Evolutionary conservation across 2,113 vertebrate genomes (phyloP).

Genomic region (Alces alces): DNA sequence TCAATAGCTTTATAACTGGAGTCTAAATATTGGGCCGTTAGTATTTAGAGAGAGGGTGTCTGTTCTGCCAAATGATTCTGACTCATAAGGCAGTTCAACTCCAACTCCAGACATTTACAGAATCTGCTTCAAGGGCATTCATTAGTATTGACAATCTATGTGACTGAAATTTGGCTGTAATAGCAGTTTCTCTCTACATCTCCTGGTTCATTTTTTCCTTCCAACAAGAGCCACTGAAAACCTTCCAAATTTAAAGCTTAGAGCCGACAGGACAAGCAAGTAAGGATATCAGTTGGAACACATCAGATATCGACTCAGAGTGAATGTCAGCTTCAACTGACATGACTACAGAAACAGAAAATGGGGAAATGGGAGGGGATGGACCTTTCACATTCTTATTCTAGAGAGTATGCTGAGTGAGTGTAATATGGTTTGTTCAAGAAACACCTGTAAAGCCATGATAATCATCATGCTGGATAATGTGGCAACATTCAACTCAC

Average conservation of each 20-base stretch:
- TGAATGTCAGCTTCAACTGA: slow-evolving; percentile 45
- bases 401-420: not conserved
- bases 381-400: slow-evolving; percentile 30
- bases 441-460: slow-evolving; percentile 68
- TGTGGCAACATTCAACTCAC: slow-evolving; percentile 35
- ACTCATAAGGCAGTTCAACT: slow-evolving; percentile 12
- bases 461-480: slow-evolving; percentile 67
- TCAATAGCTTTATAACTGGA: not conserved
- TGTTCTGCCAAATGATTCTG: not conserved
- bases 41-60: not conserved
- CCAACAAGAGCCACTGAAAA: slow-evolving; percentile 68
- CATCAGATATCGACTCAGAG: slow-evolving; percentile 56
- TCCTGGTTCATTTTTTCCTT: slow-evolving; percentile 59
- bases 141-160: slow-evolving; percentile 53
- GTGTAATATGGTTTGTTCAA: slow-evolving; percentile 53
- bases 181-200: slow-evolving; percentile 46
- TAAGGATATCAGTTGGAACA: slow-evolving; percentile 60
- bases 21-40: not conserved
- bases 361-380: not conserved
- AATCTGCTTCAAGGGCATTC: slow-evolving; percentile 70
- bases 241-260: slow-evolving; percentile 68
- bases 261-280: slow-evolving; percentile 53
- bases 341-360: slow-evolving; percentile 43
- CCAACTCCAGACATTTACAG: slow-evolving; percentile 18
- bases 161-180: slow-evolving; percentile 61